Evolutionary conservation across 2,797 vertebrate species (phyloP), one percentile per base, ranked within the genome.

Genomic region (Lepidocolaptes lacrymiger): DNA sequence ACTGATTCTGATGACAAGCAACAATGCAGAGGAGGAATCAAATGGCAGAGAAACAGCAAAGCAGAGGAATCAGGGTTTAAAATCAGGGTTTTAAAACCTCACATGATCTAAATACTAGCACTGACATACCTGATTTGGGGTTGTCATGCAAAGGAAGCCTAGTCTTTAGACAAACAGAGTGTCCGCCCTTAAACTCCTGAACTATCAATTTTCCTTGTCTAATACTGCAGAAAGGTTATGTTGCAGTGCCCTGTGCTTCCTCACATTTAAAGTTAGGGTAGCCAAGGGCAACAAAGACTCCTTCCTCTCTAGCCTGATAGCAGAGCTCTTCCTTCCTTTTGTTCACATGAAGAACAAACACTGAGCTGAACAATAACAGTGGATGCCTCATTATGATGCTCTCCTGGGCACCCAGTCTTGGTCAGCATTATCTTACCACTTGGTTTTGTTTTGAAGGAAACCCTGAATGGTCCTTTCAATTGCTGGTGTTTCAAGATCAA

Each of bases 201-300:
- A 90, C 85, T 95, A 88, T 74, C 83, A 39, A n/a, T 89, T 95
- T 87, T 94, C 63, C 58, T 55, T 7, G 1, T 86, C 83, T 89
- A 91, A 61, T 64, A 17, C 32, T n/a, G 83, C 15, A 85, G 91
- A 91, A 34, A 95, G 96, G 96, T 97, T 97, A 97, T 87, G 91
- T 67, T 93, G 89, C 96, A 97, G 18, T 95, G 94, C 96, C 96
- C 97, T 96, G 86, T 2, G 58, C 83, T 98, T 98, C 98, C 97
- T 98, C 96, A 92, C 73, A 98, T 98, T 98, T 97, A 98, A 96
- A 97, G 89, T 12, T 84, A 97, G 92, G 86, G 96, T 95, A 97
- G 98, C 97, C 97, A 97, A 98, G 96, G 97, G 97, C 97, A 98
- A 97, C 96, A 97, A 97, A 96, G 96, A 96, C 96, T 97, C 97